phyloP scores from a whole-genome alignment of 1,140 invertebrate species.

The Drosophila triauraria region DNA sequence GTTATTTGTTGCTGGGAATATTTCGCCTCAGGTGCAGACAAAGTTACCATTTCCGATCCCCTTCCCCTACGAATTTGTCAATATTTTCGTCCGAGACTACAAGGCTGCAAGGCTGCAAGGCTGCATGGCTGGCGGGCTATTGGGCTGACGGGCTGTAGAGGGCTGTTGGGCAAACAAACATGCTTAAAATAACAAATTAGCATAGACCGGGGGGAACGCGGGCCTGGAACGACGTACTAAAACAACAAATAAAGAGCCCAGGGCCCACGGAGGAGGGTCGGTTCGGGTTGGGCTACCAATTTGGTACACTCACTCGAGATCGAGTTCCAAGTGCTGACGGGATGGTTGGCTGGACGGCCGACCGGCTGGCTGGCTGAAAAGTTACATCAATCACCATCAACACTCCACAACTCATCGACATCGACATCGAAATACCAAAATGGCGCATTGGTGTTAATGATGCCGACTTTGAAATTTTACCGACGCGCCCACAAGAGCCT shows the following conservation, averaged over 20 bases:
- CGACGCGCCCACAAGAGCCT: constrained; percentile 72
- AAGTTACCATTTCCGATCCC: constrained; percentile 36
- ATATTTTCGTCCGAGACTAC: constrained; percentile 67
- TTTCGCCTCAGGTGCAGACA: constrained; percentile 69
- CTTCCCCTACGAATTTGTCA: constrained; percentile 61
- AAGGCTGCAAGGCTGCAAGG: constrained; percentile 8
- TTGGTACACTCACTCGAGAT: constrained; percentile 62
- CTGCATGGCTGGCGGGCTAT: not conserved
- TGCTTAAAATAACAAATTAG: constrained; percentile 84
- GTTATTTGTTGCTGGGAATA: constrained; percentile 55
- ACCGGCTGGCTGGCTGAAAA: constrained; percentile 35
- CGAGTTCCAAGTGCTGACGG: constrained; percentile 36
- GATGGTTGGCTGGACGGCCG: constrained; percentile 25
- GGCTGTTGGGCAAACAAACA: constrained; percentile 71
- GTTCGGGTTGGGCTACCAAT: constrained; percentile 46
- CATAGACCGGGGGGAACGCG: constrained; percentile 59
- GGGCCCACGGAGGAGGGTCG: constrained; percentile 12
- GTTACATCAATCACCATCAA: constrained; percentile 74
- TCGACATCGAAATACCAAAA: constrained; percentile 63
- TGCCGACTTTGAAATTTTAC: constrained; percentile 81
- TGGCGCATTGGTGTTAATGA: constrained; percentile 79
- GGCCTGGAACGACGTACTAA: constrained; percentile 32
- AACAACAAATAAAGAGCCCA: constrained; percentile 54
- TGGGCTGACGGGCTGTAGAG: not conserved
- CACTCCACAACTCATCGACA: constrained; percentile 49